phyloP scores from a whole-genome alignment of 2,113 vertebrate genomes.

The Vombatus ursinus region DNA sequence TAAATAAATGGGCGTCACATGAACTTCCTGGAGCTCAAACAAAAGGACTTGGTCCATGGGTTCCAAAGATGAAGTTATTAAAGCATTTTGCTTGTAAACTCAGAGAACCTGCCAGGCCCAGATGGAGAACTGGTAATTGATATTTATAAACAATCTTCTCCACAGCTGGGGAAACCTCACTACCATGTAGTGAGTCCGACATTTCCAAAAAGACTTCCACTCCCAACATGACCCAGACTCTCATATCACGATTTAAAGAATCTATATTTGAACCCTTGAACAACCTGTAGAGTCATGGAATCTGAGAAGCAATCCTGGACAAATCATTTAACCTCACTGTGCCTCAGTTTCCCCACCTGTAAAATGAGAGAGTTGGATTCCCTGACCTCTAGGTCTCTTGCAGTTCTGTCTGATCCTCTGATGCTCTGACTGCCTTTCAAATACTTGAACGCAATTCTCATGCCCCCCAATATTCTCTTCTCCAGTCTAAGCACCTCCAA shows the following conservation, averaged over 20 bases:
- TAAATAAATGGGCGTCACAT: slow-evolving; percentile 35
- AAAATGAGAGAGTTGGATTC: not conserved
- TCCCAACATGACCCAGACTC: not conserved
- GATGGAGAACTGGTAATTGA: slow-evolving; percentile 52
- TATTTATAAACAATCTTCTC: slow-evolving; percentile 58
- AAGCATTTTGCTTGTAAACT: slow-evolving; percentile 57
- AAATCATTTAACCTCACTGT: not conserved
- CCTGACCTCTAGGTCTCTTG: not conserved
- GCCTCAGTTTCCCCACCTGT: not conserved
- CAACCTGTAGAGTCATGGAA: not conserved
- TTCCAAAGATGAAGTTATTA: slow-evolving; percentile 61
- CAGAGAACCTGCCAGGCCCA: slow-evolving; percentile 20
- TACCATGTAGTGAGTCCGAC: not conserved
- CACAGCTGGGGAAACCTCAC: slow-evolving; percentile 48
- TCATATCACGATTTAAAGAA: not conserved
- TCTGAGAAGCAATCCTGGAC: not conserved
- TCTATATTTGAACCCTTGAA: not conserved
- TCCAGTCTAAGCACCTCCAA: not conserved
- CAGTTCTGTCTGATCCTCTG: not conserved
- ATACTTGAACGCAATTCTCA: not conserved
- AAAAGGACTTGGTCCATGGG: slow-evolving; percentile 48
- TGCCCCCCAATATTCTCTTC: not conserved
- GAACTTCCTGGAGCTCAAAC: slow-evolving; percentile 64
- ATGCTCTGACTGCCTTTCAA: not conserved
- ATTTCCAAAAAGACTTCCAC: not conserved